Evolutionary conservation across 1,140 invertebrate genomes (phyloP), one percentile per base, ranked within the genome.

Genomic region (Heliconius melpomene): DNA sequence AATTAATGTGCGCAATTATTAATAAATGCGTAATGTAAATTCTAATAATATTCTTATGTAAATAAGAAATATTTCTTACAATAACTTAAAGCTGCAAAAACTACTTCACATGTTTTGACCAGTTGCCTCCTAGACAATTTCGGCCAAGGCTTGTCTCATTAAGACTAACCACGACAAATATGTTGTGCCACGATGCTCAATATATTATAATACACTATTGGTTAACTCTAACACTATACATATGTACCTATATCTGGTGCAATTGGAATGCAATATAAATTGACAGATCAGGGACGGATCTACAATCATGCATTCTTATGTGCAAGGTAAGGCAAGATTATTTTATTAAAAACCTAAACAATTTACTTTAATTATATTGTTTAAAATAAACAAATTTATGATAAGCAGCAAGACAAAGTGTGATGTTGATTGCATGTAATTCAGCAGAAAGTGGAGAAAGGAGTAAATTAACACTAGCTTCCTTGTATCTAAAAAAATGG

Each of bases 401-500:
- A 29, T 29, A 13, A 13, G 3, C 3, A 46, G 40, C 40, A 46
- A 46, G 40, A 46, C 40, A 46, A 46, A 13, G 11, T 0, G 40
- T 3, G 11, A 3, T 3, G 0, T 11, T 11, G 40, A 46, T 3
- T 13, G 11, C 40, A 13, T 46, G 40, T 46, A 46, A 46, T 40
- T 46, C 13, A 46, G 40, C 11, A 46, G 13, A 46, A 46, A 16
- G 3, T 13, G 5, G 40, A 3, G 40, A 46, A 46, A 46, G 13
- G 40, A 46, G 13, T 46, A 3, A 16, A 5, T 46, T 16, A 46
- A 6, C 13, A 16, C 13, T 16, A 46, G 13, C 13, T 46, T 46
- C 13, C 40, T 46, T 16, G 13, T 40, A 40, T 13, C 40, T 2
- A 52, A 77, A 70, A 20, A 75, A 71, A 66, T 36, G 38, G 94